phyloP scores from a whole-genome alignment of 2,888 invertebrate genomes.

The Andricus curvator region DNA sequence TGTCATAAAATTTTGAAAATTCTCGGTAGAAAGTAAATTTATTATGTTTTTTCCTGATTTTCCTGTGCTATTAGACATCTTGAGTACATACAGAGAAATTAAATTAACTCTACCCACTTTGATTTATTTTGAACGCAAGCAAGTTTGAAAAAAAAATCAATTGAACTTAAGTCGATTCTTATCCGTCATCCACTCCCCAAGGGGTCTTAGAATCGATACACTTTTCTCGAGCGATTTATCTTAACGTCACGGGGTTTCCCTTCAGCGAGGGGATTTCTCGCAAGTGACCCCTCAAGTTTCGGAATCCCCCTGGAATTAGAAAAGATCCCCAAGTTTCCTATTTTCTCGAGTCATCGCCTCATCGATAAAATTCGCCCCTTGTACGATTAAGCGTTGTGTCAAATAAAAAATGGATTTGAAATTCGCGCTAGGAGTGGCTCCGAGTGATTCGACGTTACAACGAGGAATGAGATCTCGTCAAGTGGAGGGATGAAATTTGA shows the following conservation, averaged over 20 bases:
- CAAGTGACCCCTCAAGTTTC: constrained; percentile 45
- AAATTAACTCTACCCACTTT: too few species aligned
- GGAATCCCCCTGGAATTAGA: constrained; percentile 61
- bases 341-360: constrained; percentile 59
- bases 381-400: neutral
- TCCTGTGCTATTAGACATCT: too few species aligned
- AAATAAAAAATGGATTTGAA: constrained; percentile 50
- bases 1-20: too few species aligned
- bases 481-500: constrained; percentile 62
- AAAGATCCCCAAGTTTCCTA: constrained; percentile 57
- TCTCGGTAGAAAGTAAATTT: too few species aligned
- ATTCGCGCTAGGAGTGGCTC: constrained; percentile 43
- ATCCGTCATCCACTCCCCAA: neutral
- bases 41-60: too few species aligned
- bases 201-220: constrained; percentile 50
- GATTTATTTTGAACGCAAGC: neutral
- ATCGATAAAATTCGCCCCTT: constrained; percentile 59
- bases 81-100: too few species aligned
- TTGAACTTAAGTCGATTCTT: neutral
- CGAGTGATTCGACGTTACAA: constrained; percentile 47
- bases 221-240: constrained; percentile 69
- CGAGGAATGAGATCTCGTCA: constrained; percentile 38
- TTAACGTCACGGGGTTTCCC: constrained; percentile 57
- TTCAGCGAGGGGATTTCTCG: constrained; percentile 49
- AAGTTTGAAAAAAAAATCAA: neutral